Percentiles rank a stretch among this genome's conserved stretches.
Evolutionary conservation across 2,888 invertebrate species (phyloP).

Genomic region (Malthinus flaveolus): DNA sequence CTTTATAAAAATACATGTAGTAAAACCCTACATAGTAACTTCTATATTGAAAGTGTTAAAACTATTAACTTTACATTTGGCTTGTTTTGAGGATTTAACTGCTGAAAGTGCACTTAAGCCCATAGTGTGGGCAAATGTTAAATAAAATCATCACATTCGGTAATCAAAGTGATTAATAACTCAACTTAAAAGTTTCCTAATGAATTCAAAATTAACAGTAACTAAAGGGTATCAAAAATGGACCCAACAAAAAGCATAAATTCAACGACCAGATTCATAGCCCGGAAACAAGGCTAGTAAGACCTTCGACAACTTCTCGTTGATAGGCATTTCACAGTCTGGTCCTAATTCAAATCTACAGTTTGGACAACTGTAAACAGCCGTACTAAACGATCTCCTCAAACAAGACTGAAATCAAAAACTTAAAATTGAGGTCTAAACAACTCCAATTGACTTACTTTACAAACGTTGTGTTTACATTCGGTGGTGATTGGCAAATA

Average conservation of each 20-base stretch:
- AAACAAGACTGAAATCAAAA: conserved; percentile 62
- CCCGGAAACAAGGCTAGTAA: conserved; percentile 69
- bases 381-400: conserved; percentile 66
- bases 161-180: too few species aligned
- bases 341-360: conserved; percentile 68
- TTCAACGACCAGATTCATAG: conserved; percentile 55
- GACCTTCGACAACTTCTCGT: conserved; percentile 60
- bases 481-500: conserved; percentile 71
- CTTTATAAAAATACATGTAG: too few species aligned
- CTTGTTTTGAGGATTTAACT: too few species aligned
- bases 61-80: too few species aligned
- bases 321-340: conserved; percentile 58
- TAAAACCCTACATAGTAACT: too few species aligned
- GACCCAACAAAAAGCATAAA: background rate
- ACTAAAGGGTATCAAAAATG: too few species aligned
- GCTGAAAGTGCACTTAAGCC: too few species aligned
- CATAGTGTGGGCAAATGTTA: too few species aligned
- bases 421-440: conserved; percentile 6
- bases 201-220: too few species aligned
- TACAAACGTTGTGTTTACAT: conserved; percentile 77
- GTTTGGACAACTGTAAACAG: conserved; percentile 67
- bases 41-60: too few species aligned
- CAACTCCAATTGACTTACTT: conserved; percentile 53
- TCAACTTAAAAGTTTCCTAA: too few species aligned
- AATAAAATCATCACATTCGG: too few species aligned